Conservation (phyloP, 2,113 vertebrate genomes). For the Forbesichthys papilliferus region DNA sequence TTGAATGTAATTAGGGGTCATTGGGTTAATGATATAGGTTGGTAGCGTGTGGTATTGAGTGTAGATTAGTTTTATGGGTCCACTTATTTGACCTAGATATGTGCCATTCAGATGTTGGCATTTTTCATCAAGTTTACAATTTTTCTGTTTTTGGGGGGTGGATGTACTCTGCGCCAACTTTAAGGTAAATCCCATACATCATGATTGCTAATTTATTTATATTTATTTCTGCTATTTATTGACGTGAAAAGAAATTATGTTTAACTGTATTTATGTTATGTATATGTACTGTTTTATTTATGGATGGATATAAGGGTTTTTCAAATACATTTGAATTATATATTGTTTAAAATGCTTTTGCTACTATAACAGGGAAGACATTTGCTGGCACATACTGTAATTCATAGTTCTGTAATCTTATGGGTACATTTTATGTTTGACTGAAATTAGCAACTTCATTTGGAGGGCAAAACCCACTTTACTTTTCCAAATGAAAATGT, state of each 20-base stretch:
- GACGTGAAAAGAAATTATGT: neutral
- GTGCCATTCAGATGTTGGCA: neutral
- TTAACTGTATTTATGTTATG: too few relatives aligned
- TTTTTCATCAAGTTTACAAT: neutral
- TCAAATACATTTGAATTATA: too few relatives aligned
- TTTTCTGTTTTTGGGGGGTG: neutral
- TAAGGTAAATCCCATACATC: neutral
- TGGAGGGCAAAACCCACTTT: too few relatives aligned
- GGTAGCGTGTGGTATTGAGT: neutral
- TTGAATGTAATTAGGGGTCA: neutral
- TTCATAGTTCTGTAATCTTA: too few relatives aligned
- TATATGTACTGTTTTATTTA: neutral
- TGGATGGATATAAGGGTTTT: too few relatives aligned
- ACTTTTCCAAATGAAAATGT: too few relatives aligned
- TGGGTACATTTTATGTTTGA: too few relatives aligned
- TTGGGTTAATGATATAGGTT: slow-evolving; percentile 16
- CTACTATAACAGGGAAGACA: too few relatives aligned
- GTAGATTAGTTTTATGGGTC: too few relatives aligned
- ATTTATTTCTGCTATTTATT: neutral
- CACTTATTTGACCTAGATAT: neutral
- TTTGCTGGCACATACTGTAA: too few relatives aligned
- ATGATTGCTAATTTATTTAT: neutral
- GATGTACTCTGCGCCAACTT: neutral
- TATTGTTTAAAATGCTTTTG: too few relatives aligned
- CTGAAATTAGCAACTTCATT: too few relatives aligned